Base-by-base conservation (phyloP, 2,888 invertebrate species). In the Dryomyza anilis region DNA sequence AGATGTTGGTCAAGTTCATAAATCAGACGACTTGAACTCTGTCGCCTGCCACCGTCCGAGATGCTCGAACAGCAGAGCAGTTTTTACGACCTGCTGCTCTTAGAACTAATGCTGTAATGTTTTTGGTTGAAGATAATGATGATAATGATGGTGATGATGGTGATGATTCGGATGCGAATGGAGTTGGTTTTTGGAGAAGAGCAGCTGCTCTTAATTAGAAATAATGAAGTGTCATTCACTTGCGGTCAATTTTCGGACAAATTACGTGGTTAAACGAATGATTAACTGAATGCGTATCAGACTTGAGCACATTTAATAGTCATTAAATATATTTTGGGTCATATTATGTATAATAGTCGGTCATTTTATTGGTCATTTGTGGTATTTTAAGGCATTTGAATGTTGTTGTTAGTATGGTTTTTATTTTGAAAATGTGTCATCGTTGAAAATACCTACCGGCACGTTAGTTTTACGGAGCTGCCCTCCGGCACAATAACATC, bases 401-500 rank as follows among this genome's bases (percentile, higher is more conserved):
- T 4, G 7, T 8, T 53, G n/a, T n/a, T n/a, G n/a, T n/a, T n/a
- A n/a, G n/a, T n/a, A 3, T 23, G 50, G n/a, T 48, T 48, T 21
- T 21, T 19, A 23, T 16, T 16, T 45, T n/a, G 19, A 45, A 12
- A 12, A 2, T 5, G 25, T 7, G 50, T 14, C 23, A 25, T 23
- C 14, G 25, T 21, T 14, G 12, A 14, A n/a, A 4, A 6, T 29
- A 80, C 81, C 74, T 77, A 84, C 83, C 83, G 85, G 78, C 91
- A 91, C 45, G 87, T 86, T 64, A 90, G 83, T 72, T 86, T 87
- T 12, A 88, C 89, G 0, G 87, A 87, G 39, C 91, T 91, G 61
- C 94, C 94, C 86, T 95, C 95, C 27, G 91, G 90, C 30, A 94
- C 92, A 87, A 92, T 92, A 14, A 94, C 87, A 80, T 96, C 95